phyloP scores from a whole-genome alignment of 2,113 vertebrate genomes.

The Eleginops maclovinus region DNA sequence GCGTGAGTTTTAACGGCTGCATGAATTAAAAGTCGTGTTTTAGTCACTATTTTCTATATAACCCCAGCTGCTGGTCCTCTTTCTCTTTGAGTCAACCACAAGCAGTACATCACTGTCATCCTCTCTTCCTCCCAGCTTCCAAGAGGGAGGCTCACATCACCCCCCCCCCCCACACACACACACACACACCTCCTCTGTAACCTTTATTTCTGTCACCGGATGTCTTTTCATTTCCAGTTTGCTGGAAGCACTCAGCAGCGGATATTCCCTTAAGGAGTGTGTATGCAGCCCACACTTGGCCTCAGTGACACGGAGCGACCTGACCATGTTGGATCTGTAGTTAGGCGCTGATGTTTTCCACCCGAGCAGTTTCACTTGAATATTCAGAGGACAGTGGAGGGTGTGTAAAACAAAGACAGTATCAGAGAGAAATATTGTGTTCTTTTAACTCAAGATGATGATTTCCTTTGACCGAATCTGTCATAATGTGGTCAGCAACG shows the following conservation, averaged over 20 bases:
- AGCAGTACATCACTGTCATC: constrained; percentile 28
- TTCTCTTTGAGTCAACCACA: constrained; percentile 29
- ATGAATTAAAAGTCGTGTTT: constrained; percentile 17
- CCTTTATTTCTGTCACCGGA: constrained; percentile 28
- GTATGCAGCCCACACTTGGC: constrained; percentile 21
- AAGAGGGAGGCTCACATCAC: constrained; percentile 18
- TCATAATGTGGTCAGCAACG: constrained; percentile 12
- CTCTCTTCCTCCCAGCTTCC: constrained; percentile 20
- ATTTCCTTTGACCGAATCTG: too few species aligned
- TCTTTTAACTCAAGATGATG: neutral
- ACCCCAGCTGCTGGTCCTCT: constrained; percentile 23
- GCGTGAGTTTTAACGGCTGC: neutral
- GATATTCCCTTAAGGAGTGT: constrained; percentile 54
- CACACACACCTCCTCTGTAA: constrained; percentile 9
- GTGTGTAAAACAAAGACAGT: constrained; percentile 16
- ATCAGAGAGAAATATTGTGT: too few species aligned
- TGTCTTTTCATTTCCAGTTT: constrained; percentile 42
- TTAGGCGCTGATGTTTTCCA: constrained; percentile 31
- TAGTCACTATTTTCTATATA: neutral
- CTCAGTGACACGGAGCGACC: constrained; percentile 42
- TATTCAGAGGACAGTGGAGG: constrained; percentile 4
- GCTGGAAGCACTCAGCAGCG: constrained; percentile 34
- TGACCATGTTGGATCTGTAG: constrained; percentile 43
- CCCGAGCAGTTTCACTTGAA: constrained; percentile 29
- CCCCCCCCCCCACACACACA: neutral